Conservation (phyloP, 2,113 vertebrate genomes). For the Cardinalis cardinalis region DNA sequence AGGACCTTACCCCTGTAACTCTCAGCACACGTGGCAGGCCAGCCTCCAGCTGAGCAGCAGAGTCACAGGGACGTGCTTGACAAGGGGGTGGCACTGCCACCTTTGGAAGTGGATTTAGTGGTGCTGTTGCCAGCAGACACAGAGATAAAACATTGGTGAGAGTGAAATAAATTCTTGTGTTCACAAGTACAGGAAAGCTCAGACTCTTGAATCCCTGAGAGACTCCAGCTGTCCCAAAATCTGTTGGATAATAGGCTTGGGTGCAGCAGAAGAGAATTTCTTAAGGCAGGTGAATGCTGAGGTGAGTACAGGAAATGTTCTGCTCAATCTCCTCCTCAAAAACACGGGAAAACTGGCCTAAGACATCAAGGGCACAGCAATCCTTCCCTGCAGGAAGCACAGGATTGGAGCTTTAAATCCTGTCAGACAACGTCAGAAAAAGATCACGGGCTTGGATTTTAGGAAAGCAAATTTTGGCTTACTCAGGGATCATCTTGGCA, state of each 20-base stretch:
- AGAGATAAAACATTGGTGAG: not conserved
- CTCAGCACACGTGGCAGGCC: accelerated
- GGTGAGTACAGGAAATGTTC: not conserved
- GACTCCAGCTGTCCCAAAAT: not conserved
- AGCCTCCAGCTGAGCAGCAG: not conserved
- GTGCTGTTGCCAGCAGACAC: not conserved
- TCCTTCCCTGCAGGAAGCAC: not conserved
- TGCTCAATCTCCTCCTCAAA: not conserved
- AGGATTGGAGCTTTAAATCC: not conserved
- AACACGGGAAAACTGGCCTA: not conserved
- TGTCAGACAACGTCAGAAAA: not conserved
- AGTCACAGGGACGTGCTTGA: not conserved
- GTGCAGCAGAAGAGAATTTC: not conserved
- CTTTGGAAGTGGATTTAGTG: not conserved
- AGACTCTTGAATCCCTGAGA: not conserved
- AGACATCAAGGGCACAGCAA: not conserved
- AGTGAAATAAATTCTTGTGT: not conserved
- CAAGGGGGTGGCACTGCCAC: not conserved
- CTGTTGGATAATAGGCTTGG: not conserved
- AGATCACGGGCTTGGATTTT: not conserved
- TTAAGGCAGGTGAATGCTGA: not conserved
- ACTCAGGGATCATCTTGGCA: not conserved
- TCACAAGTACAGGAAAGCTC: not conserved
- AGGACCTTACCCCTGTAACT: not conserved
- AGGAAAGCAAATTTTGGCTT: not conserved